Evolutionary conservation across 2,113 vertebrate genomes (phyloP), one percentile per base, ranked within the genome.

Genomic region (Larimichthys crocea): DNA sequence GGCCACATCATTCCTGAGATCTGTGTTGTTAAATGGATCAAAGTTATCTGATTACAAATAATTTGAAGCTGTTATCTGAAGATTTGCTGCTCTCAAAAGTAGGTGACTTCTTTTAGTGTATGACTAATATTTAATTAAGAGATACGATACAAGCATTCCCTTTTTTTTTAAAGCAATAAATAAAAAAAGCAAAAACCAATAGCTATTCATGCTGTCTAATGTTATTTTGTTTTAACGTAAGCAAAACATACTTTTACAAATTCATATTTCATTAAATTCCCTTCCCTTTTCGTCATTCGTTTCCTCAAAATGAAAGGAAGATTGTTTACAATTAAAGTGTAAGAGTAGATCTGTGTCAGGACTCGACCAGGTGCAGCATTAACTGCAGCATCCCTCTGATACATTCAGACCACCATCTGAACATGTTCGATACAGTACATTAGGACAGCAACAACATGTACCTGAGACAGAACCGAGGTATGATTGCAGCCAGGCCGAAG

Each of bases 1-100:
- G 82, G 61, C 78, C 49, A 53, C 76, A 79, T 70, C 35, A 35
- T 79, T 85, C 76, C 76, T 62, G 9, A 82, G 57, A 89, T 50
- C 60, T 12, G 40, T 24, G 42, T 57, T 44, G 52, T 69, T 84
- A 26, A 46, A 61, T 29, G 35, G 10, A 79, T 88, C 40, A 74
- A 65, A 56, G 74, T 55, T 63, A 76, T 86, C 71, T 10, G 46
- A 44, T 89, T 70, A 69, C 69, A 70, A 73, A 62, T 73, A 35
- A 82, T 78, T 63, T 16, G 22, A 31, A 56, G 55, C 5, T 19
- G 29, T 10, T 29, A 48, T 65, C 7, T 57, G 1, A 52, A 26
- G 29, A 74, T 73, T 26, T 79, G 56, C 52, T 7, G 42, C 55
- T 59, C 6, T 53, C 61, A 69, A 76, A 74, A 62, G 48, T 29